Conservation (phyloP, 2,113 vertebrate species). For the Dicaeum eximium region DNA sequence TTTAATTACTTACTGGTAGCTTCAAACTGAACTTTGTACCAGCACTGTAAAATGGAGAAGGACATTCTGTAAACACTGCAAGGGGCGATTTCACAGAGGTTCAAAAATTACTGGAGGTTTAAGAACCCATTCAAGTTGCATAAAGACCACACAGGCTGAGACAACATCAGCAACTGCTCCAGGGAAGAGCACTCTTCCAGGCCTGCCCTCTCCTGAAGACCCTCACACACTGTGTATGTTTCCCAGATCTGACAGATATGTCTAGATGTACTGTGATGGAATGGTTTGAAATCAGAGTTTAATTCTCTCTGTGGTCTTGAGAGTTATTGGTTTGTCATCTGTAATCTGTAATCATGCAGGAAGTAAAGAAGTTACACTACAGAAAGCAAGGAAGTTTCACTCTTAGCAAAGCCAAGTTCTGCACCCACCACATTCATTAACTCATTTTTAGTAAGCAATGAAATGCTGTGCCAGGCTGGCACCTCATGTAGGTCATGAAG, state of each 20-base stretch:
- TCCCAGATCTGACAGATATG: neutral
- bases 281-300: neutral
- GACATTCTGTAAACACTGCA: neutral
- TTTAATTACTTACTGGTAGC: neutral
- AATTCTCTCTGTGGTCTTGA: neutral
- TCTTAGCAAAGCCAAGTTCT: neutral
- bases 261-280: neutral
- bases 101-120: neutral
- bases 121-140: neutral
- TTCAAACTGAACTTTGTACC: neutral
- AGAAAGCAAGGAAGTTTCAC: neutral
- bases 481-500: neutral
- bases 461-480: neutral
- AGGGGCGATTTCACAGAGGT: neutral
- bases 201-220: neutral
- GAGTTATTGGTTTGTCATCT: neutral
- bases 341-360: neutral
- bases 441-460: neutral
- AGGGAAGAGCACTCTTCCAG: neutral
- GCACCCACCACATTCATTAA: neutral
- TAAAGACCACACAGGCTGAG: neutral
- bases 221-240: neutral
- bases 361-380: neutral
- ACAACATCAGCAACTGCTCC: neutral
- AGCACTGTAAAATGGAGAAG: neutral